Evolutionary conservation across 2,113 vertebrate species (phyloP), one percentile per base, ranked within the genome.

Genomic region (Sclerurus mexicanus): DNA sequence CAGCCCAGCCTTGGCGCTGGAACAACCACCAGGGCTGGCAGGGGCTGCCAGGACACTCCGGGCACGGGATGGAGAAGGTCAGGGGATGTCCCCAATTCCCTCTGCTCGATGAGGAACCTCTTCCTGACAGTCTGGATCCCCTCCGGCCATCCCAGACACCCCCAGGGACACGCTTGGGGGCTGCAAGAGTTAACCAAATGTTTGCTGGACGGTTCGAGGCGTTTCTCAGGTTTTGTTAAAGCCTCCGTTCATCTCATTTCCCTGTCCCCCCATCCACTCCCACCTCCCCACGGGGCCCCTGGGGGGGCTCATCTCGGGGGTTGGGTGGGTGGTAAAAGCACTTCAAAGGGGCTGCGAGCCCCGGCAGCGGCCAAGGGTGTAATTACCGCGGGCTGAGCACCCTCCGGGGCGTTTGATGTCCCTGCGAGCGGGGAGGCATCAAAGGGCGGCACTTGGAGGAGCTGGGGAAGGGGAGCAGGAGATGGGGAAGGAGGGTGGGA

Each of bases 261-360:
- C 85, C 68, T 75, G 80, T 72, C 74, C 84, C 53, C 63, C 35
- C 37, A 4, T 78, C 81, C 69, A 74, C 93, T 94, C 96, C 96
- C 87, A 93, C 87, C 92, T 90, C 75, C 60, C 90, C 85, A 67
- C 14, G 31, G 24, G 68, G 77, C 90, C 95, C 93, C 60, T 52
- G 46, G 94, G 96, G 96, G 96, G 87, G 94, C 44, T 46, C 17
- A 46, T 19, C 44, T 46, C 17, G 96, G 78, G 88, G 63, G n/a
- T n/a, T 77, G 91, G 13, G 15, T 67, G n/a, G n/a, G 93, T 89
- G 89, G 93, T 46, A 46, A 21, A 46, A 10, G 46, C 46, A 46
- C 96, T 94, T 97, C 96, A 97, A 96, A 96, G 92, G 85, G 95
- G 83, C 89, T 92, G 81, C 60, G 28, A 92, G 28, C n/a, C n/a